A percentile compares a stretch with the other conserved stretches of the same genome.
These are phyloP conservation scores for Drosophila sturtevanti DNA, from an alignment of 1,140 invertebrate genomes.

Conservation along the genomic window DNA sequence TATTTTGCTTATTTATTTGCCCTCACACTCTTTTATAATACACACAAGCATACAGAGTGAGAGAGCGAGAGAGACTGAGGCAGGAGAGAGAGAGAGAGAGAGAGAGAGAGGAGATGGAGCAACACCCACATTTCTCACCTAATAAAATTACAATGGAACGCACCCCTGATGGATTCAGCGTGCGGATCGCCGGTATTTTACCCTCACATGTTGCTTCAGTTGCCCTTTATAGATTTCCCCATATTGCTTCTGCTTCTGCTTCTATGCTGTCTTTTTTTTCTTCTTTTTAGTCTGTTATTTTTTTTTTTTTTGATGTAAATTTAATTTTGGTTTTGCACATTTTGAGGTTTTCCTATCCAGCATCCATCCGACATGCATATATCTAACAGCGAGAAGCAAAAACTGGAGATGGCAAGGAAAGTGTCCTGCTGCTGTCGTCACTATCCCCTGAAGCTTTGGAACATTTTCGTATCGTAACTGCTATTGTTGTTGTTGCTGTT, in stretches of 20 bases:
- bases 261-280: too few species aligned
- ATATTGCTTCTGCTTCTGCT: too few species aligned
- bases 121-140: constrained; percentile 7
- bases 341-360: background rate
- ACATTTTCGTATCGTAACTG: background rate
- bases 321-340: constrained; percentile 4
- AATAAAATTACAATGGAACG: constrained; percentile 9
- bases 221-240: background rate
- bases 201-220: constrained; percentile 3
- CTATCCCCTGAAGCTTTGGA: background rate
- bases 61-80: background rate
- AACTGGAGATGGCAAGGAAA: background rate
- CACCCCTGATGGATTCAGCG: background rate
- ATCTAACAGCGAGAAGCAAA: background rate
- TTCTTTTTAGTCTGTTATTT: background rate
- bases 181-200: background rate
- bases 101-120: background rate
- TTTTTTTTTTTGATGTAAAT: constrained; percentile 2
- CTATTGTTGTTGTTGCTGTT: background rate
- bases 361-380: background rate
- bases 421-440: constrained; percentile 2
- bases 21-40: background rate
- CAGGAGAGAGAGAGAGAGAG: background rate
- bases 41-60: background rate
- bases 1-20: constrained; percentile 7